These are phyloP conservation scores for Nerophis ophidion DNA, from an alignment of 2,113 vertebrate species.

Conservation along the genomic window DNA sequence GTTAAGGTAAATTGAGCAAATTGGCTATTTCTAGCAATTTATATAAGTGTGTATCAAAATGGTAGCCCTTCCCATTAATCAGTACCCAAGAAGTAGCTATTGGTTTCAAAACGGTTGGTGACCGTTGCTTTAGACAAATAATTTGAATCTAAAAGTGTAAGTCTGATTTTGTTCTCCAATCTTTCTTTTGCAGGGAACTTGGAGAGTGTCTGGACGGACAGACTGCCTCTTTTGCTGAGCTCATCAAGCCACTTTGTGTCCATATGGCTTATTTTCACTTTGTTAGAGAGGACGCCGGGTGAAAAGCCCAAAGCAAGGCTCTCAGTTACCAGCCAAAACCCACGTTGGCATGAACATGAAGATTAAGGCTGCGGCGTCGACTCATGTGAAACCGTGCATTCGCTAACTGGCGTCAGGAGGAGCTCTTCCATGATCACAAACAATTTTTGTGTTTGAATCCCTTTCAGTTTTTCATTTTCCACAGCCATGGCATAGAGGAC, in stretches of 20 bases:
- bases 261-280: conserved; percentile 74
- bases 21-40: too few relatives aligned
- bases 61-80: too few relatives aligned
- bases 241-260: conserved; percentile 72
- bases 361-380: conserved; percentile 71
- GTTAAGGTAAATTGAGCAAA: too few relatives aligned
- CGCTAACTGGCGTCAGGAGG: conserved; percentile 68
- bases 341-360: conserved; percentile 70
- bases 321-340: conserved; percentile 67
- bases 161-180: conserved; percentile 35
- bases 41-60: too few relatives aligned
- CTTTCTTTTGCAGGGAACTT: conserved; percentile 71
- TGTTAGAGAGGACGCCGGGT: conserved; percentile 69
- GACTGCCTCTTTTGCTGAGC: conserved; percentile 62
- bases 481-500: conserved; percentile 61
- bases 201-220: conserved; percentile 68
- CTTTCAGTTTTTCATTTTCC: conserved; percentile 39
- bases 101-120: too few relatives aligned
- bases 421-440: conserved; percentile 48
- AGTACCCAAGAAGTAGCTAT: too few relatives aligned
- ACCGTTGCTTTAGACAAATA: too few relatives aligned
- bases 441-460: conserved; percentile 62
- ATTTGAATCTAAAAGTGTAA: conserved; percentile 16
- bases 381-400: conserved; percentile 60
- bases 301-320: conserved; percentile 71